Percentiles rank a stretch among this genome's conserved stretches.
These are phyloP conservation scores for Panthera tigris DNA, from an alignment of 2,113 vertebrate species.

Conservation along the genomic window DNA sequence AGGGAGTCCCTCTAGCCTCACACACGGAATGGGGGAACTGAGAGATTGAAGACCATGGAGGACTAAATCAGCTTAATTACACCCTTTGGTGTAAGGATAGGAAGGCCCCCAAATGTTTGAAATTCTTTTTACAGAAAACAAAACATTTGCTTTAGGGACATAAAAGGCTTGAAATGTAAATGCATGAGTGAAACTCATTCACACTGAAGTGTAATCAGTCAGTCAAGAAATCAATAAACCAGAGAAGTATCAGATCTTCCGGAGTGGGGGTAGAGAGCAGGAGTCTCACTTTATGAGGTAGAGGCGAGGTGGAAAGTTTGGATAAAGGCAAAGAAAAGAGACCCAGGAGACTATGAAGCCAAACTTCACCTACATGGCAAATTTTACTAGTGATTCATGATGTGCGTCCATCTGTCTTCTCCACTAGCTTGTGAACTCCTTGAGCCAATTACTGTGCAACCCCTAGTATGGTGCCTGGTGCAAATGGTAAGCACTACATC, in stretches of 20 bases:
- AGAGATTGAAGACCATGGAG: conserved; percentile 11
- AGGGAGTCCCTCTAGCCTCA: not conserved
- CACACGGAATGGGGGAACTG: not conserved
- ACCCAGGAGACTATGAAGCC: not conserved
- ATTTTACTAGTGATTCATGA: conserved; percentile 4
- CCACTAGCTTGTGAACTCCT: not conserved
- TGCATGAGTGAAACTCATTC: conserved; percentile 52
- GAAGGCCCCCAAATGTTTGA: conserved; percentile 51
- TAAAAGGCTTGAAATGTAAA: conserved; percentile 60
- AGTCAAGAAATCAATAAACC: conserved; percentile 49
- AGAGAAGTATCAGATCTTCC: not conserved
- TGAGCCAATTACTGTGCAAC: not conserved
- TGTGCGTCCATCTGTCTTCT: not conserved
- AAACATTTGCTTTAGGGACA: conserved; percentile 71
- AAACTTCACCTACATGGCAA: conserved; percentile 26
- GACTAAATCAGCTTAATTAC: conserved; percentile 51
- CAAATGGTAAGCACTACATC: not conserved
- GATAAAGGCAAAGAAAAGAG: not conserved
- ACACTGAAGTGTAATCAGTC: conserved; percentile 50
- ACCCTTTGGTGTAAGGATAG: conserved; percentile 18
- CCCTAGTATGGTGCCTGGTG: not conserved
- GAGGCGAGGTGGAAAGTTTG: not conserved
- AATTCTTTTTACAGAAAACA: conserved; percentile 69
- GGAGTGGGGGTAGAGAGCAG: not conserved
- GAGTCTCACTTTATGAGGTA: not conserved